phyloP scores from a whole-genome alignment of 2,113 vertebrate genomes.

The Opisthocomus hoazin region DNA sequence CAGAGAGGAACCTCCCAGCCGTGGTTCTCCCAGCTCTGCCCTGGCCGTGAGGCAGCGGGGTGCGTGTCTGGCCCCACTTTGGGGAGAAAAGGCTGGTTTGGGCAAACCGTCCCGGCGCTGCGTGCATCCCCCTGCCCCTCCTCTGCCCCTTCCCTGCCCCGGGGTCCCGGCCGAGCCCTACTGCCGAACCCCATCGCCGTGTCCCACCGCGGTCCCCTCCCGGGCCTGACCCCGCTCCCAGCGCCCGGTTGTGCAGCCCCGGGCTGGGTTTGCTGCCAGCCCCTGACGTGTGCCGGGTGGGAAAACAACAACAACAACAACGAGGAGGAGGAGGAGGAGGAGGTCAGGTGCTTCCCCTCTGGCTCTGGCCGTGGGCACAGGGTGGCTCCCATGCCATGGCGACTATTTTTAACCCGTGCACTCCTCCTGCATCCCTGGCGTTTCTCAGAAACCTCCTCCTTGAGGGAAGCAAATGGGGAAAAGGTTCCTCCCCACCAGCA shows the following conservation, averaged over 20 bases:
- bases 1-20: rapidly evolving
- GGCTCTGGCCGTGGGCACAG: not conserved
- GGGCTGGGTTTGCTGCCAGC: not conserved
- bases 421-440: not conserved
- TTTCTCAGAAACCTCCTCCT: not conserved
- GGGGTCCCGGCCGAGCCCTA: too few relatives aligned
- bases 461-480: not conserved
- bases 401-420: not conserved
- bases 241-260: not conserved
- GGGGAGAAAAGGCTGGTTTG: not conserved
- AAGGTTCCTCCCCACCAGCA: not conserved
- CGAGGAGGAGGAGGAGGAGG: not conserved
- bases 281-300: not conserved
- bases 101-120: too few relatives aligned
- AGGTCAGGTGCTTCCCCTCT: not conserved
- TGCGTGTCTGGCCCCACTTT: rapidly evolving
- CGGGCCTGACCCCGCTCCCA: not conserved
- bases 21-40: not conserved
- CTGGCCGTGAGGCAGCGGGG: not conserved
- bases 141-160: not conserved
- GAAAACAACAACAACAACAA: not conserved
- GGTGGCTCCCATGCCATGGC: not conserved
- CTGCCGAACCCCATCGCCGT: not conserved
- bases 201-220: not conserved
- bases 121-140: not conserved